Percentiles rank a stretch among this genome's conserved stretches.
phyloP scores from a whole-genome alignment of 2,888 invertebrate species.

The Aphodius granarius region DNA sequence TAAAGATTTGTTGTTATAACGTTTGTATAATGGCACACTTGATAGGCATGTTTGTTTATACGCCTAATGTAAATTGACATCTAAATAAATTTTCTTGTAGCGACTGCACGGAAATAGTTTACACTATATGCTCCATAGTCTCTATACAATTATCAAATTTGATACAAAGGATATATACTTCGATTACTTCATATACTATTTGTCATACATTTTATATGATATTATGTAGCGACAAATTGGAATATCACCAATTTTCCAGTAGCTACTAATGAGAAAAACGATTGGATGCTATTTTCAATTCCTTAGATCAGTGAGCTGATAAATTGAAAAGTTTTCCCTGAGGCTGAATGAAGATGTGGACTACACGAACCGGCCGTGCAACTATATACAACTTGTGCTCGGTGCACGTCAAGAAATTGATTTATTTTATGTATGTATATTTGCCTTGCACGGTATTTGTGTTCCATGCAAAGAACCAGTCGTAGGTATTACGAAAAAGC shows the following conservation, averaged over 20 bases:
- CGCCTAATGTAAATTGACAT: neutral
- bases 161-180: no score
- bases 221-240: neutral
- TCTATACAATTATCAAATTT: no score
- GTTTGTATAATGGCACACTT: neutral
- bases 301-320: slow-evolving; percentile 6
- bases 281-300: neutral
- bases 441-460: no score
- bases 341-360: neutral
- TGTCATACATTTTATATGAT: no score
- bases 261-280: neutral
- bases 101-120: neutral
- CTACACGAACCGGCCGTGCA: neutral
- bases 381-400: neutral
- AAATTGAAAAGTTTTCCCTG: slow-evolving; percentile 9
- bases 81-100: neutral
- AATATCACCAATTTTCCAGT: neutral
- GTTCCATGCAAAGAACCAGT: no score
- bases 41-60: neutral
- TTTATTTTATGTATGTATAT: neutral
- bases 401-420: neutral
- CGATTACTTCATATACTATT: no score
- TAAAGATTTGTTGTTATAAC: neutral
- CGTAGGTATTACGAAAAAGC: no score
- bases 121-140: neutral